Base-by-base conservation (phyloP, 2,113 vertebrate species). In the Anseranas semipalmata region DNA sequence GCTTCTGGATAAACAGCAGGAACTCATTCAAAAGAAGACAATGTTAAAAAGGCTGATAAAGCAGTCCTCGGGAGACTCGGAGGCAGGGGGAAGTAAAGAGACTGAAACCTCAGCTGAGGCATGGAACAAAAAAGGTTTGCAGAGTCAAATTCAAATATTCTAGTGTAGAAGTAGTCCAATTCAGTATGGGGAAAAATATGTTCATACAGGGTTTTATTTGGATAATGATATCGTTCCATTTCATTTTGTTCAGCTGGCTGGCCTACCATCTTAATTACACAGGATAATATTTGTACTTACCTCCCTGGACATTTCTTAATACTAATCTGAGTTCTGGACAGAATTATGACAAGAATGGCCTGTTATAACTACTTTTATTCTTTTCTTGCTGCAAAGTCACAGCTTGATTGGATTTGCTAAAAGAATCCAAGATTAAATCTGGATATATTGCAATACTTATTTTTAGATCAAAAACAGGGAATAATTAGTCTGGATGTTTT, bases 111-210 rank as follows among this genome's bases (percentile, higher is more conserved):
- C 97, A 59, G 55, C 97, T 1, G 97, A 97, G 30, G 65, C 95
- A 15, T 99, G 99, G 97, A 98, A 98, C 70, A 98, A 98, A 87
- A 95, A 97, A 98, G 99, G 99, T 99, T 79, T 90, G 91, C 37
- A 84, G 55, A 66, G 39, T 77, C 50, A 78, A 74, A 72, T 84
- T 79, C 16, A 52, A 52, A 39, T 89, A 41, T 59, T 63, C 21
- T 85, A 60, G 55, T 14, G 25, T 7, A 55, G 20, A 39, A 22
- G 16, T 37, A 32, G 35, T 58, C 10, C 62, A 74, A 68, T 78
- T 68, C 32, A 50, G 5, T 56, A 39, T 10, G 28, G 13, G 13
- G 7, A 9, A 50, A 90, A 63, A 35, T 58, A 39, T 33, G 12
- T 30, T 82, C 11, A 12, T 24, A 8, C 3, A 15, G 56, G 55